These are phyloP conservation scores for Epinephelus fuscoguttatus DNA, from an alignment of 2,113 vertebrate species.

Conservation along the genomic window DNA sequence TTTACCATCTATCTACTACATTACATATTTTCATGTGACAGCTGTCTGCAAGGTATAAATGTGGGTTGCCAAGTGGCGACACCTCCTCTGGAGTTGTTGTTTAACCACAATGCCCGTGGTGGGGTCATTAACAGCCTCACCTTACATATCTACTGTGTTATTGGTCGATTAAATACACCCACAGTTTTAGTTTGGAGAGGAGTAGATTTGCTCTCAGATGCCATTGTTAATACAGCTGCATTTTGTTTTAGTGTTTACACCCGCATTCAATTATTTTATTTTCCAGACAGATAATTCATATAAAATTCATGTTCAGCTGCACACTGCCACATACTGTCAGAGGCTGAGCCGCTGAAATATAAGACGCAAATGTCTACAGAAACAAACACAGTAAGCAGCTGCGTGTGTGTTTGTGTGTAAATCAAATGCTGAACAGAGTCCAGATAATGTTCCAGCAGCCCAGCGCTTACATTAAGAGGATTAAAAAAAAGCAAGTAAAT, in stretches of 20 bases:
- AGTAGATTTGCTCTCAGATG: not conserved
- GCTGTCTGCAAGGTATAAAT: not conserved
- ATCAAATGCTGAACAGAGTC: slow-evolving; percentile 2
- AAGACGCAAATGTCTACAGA: slow-evolving; percentile 1
- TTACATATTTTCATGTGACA: too few relatives aligned
- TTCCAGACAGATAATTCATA: not conserved
- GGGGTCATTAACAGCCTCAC: not conserved
- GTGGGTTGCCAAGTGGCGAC: not conserved
- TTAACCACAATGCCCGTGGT: not conserved
- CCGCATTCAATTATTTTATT: not conserved
- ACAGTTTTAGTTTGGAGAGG: not conserved
- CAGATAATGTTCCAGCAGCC: slow-evolving; percentile 13
- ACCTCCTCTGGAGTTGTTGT: not conserved
- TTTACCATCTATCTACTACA: too few relatives aligned
- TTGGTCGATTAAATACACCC: too few relatives aligned
- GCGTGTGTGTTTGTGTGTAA: slow-evolving; percentile 3
- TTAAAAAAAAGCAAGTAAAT: slow-evolving; percentile 27
- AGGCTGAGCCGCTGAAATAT: not conserved
- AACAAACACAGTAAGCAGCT: not conserved
- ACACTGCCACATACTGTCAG: not conserved
- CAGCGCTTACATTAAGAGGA: slow-evolving; percentile 27
- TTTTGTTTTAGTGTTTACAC: not conserved
- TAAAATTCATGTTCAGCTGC: slow-evolving; percentile 16
- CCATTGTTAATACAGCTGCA: not conserved
- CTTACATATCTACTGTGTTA: too few relatives aligned